phyloP scores from a whole-genome alignment of 2,888 invertebrate species.

The Stenurella melanura region DNA sequence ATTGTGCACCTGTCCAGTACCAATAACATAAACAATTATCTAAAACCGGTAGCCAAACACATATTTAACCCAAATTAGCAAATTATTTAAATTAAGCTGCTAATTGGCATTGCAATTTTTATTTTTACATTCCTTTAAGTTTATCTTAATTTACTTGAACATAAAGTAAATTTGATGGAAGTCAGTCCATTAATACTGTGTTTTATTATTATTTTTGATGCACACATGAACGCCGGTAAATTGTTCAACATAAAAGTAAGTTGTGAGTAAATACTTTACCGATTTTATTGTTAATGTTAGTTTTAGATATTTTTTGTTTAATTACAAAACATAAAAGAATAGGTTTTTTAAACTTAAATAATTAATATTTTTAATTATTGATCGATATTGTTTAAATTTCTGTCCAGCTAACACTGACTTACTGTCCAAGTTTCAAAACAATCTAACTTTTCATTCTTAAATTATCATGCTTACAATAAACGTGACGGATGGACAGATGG shows the following conservation, averaged over 20 bases:
- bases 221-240: not conserved
- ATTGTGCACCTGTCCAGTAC: constrained; percentile 30
- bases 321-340: too few relatives aligned
- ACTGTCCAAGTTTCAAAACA: too few relatives aligned
- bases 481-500: too few relatives aligned
- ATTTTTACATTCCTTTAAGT: constrained; percentile 46
- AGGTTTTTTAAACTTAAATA: too few relatives aligned
- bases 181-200: constrained; percentile 49
- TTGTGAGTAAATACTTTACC: too few relatives aligned
- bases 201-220: constrained; percentile 34
- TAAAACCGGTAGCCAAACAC: constrained; percentile 60
- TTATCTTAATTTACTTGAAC: constrained; percentile 57
- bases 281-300: too few relatives aligned
- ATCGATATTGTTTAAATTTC: too few relatives aligned
- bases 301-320: too few relatives aligned
- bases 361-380: too few relatives aligned
- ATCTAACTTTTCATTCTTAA: too few relatives aligned
- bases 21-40: constrained; percentile 36
- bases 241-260: not conserved
- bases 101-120: constrained; percentile 55
- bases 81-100: constrained; percentile 61
- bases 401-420: too few relatives aligned
- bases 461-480: too few relatives aligned
- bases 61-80: constrained; percentile 57
- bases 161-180: constrained; percentile 53